A percentile compares a stretch with the other conserved stretches of the same genome.
Evolutionary conservation across 2,797 vertebrate species (phyloP).

Genomic region (Myotis findleyi): DNA sequence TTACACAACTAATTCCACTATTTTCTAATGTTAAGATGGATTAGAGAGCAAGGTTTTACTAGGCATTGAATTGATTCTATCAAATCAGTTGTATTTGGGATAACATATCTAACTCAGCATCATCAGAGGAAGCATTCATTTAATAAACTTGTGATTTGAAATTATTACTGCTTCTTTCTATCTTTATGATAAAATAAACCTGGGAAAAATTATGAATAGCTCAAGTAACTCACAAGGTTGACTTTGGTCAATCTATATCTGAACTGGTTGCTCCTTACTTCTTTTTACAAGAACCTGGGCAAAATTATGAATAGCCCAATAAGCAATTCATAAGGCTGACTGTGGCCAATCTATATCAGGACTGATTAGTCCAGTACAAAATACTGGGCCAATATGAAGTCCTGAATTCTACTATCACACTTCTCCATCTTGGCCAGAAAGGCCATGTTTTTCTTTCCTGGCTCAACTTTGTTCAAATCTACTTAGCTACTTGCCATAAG

Average conservation of each 20-base stretch:
- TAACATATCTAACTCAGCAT: not conserved
- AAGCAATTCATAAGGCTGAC: not conserved
- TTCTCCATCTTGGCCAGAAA: not conserved
- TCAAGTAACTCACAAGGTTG: not conserved
- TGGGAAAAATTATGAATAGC: not conserved
- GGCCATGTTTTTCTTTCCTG: not conserved
- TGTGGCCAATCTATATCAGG: not conserved
- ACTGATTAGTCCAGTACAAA: not conserved
- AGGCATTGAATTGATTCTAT: not conserved
- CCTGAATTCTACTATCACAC: too few relatives aligned
- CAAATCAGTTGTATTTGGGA: not conserved
- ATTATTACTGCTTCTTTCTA: not conserved
- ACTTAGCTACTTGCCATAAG: not conserved
- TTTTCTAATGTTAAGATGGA: not conserved
- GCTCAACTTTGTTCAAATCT: not conserved
- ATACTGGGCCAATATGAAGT: not conserved
- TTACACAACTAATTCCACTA: not conserved
- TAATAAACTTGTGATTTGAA: not conserved
- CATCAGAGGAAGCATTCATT: not conserved
- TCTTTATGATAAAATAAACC: not conserved
- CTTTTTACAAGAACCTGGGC: not conserved
- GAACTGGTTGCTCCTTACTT: not conserved
- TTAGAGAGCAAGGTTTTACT: conserved; percentile 5
- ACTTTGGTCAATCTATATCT: not conserved
- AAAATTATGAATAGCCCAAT: not conserved